A percentile compares a stretch with the other conserved stretches of the same genome.
phyloP scores from a whole-genome alignment of 1,140 invertebrate species.

The Bombyx mandarina region DNA sequence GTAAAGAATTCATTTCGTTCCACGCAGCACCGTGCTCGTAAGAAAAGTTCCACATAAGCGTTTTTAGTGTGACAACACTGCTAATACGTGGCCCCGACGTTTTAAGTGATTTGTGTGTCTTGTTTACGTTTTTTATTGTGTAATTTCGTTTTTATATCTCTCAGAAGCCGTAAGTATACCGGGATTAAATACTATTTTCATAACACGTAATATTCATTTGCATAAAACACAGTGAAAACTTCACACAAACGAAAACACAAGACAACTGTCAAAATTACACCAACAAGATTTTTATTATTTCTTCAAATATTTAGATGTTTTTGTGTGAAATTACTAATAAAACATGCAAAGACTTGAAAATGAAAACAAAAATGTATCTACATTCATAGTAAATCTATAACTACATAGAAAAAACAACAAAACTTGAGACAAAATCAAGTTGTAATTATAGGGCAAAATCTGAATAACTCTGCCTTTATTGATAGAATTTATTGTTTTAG shows the following conservation, averaged over 20 bases:
- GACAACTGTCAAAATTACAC: constrained; percentile 35
- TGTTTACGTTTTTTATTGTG: constrained; percentile 65
- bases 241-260: constrained; percentile 16
- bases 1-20: constrained; percentile 23
- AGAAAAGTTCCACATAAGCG: constrained; percentile 67
- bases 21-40: constrained; percentile 22
- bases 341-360: too few species aligned
- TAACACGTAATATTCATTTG: background rate
- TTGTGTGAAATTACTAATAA: too few species aligned
- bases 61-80: constrained; percentile 50
- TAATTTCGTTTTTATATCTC: constrained; percentile 40
- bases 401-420: too few species aligned
- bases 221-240: constrained; percentile 6
- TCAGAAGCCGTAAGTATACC: constrained; percentile 44
- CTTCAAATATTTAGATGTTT: background rate
- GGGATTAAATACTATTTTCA: too few species aligned
- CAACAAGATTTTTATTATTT: background rate
- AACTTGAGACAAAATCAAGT: too few species aligned
- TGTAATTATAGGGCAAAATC: too few species aligned
- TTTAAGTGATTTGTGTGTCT: constrained; percentile 46
- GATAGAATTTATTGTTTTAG: too few species aligned
- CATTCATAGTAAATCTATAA: too few species aligned
- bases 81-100: constrained; percentile 62
- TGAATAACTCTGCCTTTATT: too few species aligned
- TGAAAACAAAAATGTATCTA: too few species aligned